Conservation (phyloP, 2,113 vertebrate species). For the Centrocercus urophasianus region DNA sequence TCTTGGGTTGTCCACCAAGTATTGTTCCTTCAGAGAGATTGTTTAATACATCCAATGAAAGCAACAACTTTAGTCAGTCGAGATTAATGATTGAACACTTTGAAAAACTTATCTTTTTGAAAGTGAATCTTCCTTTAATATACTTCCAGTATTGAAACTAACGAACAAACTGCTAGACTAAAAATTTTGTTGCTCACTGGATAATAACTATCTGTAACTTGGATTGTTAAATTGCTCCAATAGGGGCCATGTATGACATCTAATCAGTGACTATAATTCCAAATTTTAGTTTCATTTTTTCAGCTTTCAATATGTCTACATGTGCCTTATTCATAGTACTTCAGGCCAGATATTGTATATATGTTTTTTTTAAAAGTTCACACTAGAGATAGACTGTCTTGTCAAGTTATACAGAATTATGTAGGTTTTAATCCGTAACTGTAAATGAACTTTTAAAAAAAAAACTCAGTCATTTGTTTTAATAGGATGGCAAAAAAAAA, state of each 20-base stretch:
- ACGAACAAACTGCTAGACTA: slow-evolving; percentile 58
- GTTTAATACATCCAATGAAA: slow-evolving; percentile 90
- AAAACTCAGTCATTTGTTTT: slow-evolving; percentile 69
- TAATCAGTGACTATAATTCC: slow-evolving; percentile 74
- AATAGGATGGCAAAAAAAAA: slow-evolving; percentile 65
- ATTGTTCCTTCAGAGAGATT: slow-evolving; percentile 92
- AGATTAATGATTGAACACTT: slow-evolving; percentile 92
- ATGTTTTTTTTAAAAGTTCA: slow-evolving; percentile 65
- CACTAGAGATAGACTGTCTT: slow-evolving; percentile 71
- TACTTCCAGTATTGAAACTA: slow-evolving; percentile 95
- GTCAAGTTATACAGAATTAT: slow-evolving; percentile 68
- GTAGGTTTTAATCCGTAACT: slow-evolving; percentile 76
- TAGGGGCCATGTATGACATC: slow-evolving; percentile 74
- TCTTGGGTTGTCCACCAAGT: slow-evolving; percentile 95
- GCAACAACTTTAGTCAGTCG: slow-evolving; percentile 87
- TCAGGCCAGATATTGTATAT: slow-evolving; percentile 77
- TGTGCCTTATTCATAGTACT: slow-evolving; percentile 95
- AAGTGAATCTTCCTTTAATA: slow-evolving; percentile 97
- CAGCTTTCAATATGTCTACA: slow-evolving; percentile 79
- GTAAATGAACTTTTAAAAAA: slow-evolving; percentile 76
- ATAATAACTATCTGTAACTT: slow-evolving; percentile 48
- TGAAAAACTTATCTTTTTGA: slow-evolving; percentile 95
- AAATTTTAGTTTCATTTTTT: slow-evolving; percentile 59
- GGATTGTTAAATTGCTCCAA: slow-evolving; percentile 53
- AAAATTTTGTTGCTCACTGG: slow-evolving; percentile 55